Evolutionary conservation across 2,113 vertebrate species (phyloP), one percentile per base, ranked within the genome.

Genomic region (Vicugna pacos): DNA sequence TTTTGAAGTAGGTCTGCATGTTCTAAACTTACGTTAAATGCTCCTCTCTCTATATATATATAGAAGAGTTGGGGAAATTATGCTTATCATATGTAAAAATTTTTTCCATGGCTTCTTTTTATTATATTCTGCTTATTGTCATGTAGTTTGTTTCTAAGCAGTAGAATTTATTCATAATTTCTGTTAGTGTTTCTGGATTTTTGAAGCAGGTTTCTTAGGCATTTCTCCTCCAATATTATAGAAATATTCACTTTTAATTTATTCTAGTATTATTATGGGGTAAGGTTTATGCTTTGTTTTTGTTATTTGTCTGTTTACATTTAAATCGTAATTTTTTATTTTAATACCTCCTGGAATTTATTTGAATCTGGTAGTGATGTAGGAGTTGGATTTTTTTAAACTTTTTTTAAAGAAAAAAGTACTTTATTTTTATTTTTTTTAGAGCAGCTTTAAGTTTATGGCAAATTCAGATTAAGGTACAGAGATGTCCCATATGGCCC

Each of bases 1-100:
- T 56, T 67, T 46, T 56, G 6, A 93, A 70, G 46, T 70, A 32
- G 14, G 1, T 46, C 3, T 60, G 88, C n/a, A 54, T 35, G 12
- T 48, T 94, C n/a, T 93, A 54, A 84, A 69, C 35, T 28, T 84
- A 54, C 42, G 90, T 95, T 81, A 93, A 84, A 50, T 86, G 62
- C 35, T 90, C 48, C 30, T 76, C 26, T 75, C 30, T 46, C 15
- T 32, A 3, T 94, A 73, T 69, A 56, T 56, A 42, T 69, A 42
- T 60, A 54, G 64, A 10, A 35, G 2, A 4, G 3, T 65, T 90
- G 32, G 8, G 80, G 79, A 89, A 86, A 73, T 79, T 88, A 48
- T 95, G 26, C 52, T 22, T 91, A 42, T 82, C 28, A 42, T 19
- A 7, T 48, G 0, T 38, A 72, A 75, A 38, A 35, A 38, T 85